Evolutionary conservation across 2,797 vertebrate genomes (phyloP).

Genomic region (Antrozous pallidus): DNA sequence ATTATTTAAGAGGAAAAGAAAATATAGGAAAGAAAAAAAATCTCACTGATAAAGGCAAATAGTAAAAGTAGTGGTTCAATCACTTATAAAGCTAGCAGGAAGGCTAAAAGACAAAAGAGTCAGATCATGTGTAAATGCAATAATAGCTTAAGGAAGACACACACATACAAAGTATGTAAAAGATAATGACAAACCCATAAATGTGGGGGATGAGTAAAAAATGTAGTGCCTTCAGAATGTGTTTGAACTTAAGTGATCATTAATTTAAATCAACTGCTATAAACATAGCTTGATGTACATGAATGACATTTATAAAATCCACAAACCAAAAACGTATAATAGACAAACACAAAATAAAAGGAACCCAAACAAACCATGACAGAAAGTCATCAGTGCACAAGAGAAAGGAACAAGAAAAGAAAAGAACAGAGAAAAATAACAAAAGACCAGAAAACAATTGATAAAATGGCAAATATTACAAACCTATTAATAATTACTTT

Average conservation of each 20-base stretch:
- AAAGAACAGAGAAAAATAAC: not conserved
- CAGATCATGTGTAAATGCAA: not conserved
- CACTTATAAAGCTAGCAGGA: not conserved
- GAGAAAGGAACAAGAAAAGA: not conserved
- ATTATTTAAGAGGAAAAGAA: not conserved
- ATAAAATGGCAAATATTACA: not conserved
- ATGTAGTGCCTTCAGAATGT: not conserved
- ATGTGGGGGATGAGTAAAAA: not conserved
- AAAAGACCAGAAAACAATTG: not conserved
- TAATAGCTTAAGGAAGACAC: not conserved
- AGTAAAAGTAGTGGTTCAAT: not conserved
- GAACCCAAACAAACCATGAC: not conserved
- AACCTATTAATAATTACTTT: not conserved
- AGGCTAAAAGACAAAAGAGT: not conserved
- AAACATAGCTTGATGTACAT: not conserved
- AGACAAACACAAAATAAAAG: not conserved
- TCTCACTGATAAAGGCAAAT: not conserved
- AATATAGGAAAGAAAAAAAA: not conserved
- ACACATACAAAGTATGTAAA: not conserved
- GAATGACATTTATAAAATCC: not conserved
- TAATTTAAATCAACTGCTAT: not conserved
- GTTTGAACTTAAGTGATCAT: not conserved
- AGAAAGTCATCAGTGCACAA: not conserved
- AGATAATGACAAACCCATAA: not conserved
- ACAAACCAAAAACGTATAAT: not conserved